Evolutionary conservation across 2,113 vertebrate genomes (phyloP).

Genomic region (Chaenocephalus aceratus): DNA sequence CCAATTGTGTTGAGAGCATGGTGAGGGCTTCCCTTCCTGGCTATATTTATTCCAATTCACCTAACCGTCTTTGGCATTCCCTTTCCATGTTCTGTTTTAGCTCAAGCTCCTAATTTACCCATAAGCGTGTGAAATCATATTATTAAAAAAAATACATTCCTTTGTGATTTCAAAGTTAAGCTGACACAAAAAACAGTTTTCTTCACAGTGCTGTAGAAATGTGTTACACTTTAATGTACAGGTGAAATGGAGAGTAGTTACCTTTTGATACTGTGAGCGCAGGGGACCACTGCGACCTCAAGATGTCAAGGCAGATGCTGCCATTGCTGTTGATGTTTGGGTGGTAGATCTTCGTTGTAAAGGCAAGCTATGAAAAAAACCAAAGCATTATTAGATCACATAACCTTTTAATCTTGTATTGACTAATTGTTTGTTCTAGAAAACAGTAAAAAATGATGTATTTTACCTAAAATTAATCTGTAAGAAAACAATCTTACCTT

Average conservation of each 20-base stretch:
- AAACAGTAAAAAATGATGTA: not conserved
- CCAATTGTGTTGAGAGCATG: slow-evolving; percentile 15
- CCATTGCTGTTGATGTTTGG: slow-evolving; percentile 98
- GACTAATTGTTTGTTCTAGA: not conserved
- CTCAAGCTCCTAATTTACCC: not conserved
- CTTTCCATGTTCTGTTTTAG: not conserved
- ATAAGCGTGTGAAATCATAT: not conserved
- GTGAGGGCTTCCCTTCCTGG: not conserved
- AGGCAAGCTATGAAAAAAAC: slow-evolving; percentile 87
- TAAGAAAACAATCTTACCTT: slow-evolving; percentile 83
- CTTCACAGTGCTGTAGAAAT: not conserved
- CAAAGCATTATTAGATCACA: slow-evolving; percentile 2
- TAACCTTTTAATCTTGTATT: not conserved
- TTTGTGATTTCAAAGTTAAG: not conserved
- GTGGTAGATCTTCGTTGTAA: slow-evolving; percentile 97
- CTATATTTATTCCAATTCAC: not conserved
- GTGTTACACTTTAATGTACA: not conserved
- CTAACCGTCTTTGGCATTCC: not conserved
- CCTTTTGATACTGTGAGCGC: slow-evolving; percentile 98
- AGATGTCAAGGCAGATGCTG: slow-evolving; percentile 97
- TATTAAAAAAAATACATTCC: not conserved
- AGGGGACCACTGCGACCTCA: slow-evolving; percentile 96
- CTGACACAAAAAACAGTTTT: not conserved
- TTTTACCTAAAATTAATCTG: not conserved
- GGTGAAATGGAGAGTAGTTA: slow-evolving; percentile 56